A percentile compares a stretch with the other conserved stretches of the same genome.
Evolutionary conservation across 2,113 vertebrate species (phyloP).

Genomic region (Phalacrocorax aristotelis): DNA sequence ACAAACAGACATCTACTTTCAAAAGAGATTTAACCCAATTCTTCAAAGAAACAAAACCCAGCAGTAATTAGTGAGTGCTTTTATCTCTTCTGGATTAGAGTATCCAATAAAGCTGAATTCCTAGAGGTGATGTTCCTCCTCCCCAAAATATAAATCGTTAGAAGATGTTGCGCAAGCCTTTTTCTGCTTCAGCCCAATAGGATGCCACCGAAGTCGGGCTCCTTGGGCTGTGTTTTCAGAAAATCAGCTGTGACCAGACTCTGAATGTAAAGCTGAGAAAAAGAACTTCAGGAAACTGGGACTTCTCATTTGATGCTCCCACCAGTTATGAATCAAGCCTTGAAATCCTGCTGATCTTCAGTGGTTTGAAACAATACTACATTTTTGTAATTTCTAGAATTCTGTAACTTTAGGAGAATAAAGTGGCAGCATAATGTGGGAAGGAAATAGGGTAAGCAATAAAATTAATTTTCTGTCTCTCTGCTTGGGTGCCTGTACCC

Average conservation of each 20-base stretch:
- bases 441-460: background rate
- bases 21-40: constrained; percentile 59
- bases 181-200: background rate
- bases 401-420: background rate
- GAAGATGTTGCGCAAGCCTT: background rate
- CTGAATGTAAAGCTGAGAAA: background rate
- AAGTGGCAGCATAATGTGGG: background rate
- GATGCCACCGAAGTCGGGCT: background rate
- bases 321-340: background rate
- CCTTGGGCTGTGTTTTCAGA: background rate
- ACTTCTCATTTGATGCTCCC: constrained; percentile 9
- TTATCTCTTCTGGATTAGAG: constrained; percentile 58
- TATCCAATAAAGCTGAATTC: constrained; percentile 45
- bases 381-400: background rate
- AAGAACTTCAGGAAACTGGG: background rate
- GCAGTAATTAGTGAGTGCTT: constrained; percentile 59
- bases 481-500: background rate
- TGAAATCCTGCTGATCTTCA: background rate
- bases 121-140: constrained; percentile 53
- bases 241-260: background rate
- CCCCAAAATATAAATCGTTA: background rate
- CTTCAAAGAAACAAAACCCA: constrained; percentile 66
- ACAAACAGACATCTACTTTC: constrained; percentile 41
- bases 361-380: background rate
- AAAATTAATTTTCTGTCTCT: background rate